These are phyloP conservation scores for Gobiocypris rarus DNA, from an alignment of 2,113 vertebrate species.

Conservation along the genomic window DNA sequence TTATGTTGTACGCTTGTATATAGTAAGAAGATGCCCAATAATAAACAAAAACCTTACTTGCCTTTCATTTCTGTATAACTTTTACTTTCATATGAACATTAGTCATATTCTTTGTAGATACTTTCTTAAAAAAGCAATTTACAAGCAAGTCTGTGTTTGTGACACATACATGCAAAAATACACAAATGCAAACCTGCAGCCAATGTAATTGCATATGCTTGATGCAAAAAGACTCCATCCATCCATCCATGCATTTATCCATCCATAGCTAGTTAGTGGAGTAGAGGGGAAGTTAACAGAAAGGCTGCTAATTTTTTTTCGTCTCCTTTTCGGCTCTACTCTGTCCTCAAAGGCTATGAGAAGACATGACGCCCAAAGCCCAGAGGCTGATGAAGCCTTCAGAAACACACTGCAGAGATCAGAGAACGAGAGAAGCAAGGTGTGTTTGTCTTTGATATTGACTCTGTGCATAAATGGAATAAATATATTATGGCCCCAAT, in stretches of 20 bases:
- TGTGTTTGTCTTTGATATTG: slow-evolving; percentile 24
- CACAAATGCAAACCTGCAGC: no score
- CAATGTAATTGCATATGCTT: not conserved
- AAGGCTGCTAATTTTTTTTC: not conserved
- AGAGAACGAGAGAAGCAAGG: slow-evolving; percentile 84
- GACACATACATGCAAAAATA: not conserved
- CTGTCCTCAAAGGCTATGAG: slow-evolving; percentile 75
- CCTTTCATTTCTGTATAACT: not conserved
- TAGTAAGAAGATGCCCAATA: not conserved
- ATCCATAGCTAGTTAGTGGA: not conserved
- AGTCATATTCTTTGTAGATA: no score
- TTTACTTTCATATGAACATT: no score
- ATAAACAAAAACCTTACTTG: not conserved
- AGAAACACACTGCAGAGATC: slow-evolving; percentile 79
- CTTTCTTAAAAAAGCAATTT: not conserved
- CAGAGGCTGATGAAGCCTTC: slow-evolving; percentile 73
- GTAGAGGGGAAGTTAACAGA: not conserved
- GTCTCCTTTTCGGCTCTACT: not conserved
- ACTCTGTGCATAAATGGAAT: not conserved
- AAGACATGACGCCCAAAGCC: slow-evolving; percentile 74
- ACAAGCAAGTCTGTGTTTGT: not conserved
- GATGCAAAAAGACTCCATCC: not conserved
- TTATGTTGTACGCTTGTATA: not conserved
- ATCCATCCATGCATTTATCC: not conserved
- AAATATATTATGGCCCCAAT: no score